Evolutionary conservation across 2,888 invertebrate genomes (phyloP), one percentile per base, ranked within the genome.

Genomic region (Calliphora vomitoria): DNA sequence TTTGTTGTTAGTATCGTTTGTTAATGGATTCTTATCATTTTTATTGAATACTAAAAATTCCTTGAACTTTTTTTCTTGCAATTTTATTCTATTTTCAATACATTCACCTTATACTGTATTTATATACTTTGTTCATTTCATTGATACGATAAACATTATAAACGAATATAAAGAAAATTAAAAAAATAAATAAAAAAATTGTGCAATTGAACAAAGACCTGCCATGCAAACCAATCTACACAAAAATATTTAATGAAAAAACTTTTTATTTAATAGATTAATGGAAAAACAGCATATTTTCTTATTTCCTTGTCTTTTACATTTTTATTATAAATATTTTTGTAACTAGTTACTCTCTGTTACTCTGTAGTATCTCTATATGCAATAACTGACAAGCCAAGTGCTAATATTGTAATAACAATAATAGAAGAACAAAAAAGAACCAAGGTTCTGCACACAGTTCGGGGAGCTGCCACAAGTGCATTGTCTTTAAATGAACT

Each of bases 401-500:
- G 84, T 87, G 87, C 71, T 84, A 84, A 84, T 78, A 78, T 66
- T 79, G 18, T 79, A 50, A 74, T 72, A 66, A 68, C 66, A 82
- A 64, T 83, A 62, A 60, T 10, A 55, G 4, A 11, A 10, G 1
- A 50, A 50, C 50, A 69, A 53, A 53, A 18, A n/a, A 66, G 4
- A 38, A 38, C 31, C 18, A 60, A 20, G 25, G n/a, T 50, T 55
- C 71, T 20, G 5, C 35, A 58, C 38, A 41, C 44, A 35, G 66
- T n/a, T 41, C 53, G 31, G 44, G n/a, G n/a, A 72, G 44, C 50
- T 18, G 53, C 11, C 18, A 8, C 68, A 78, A 79, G 78, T 68
- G 82, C n/a, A 50, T 86, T 86, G 86, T 86, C 69, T 74, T 86
- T 47, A 68, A 79, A 82, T 86, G 82, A 74, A 86, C 78, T 62